phyloP scores from a whole-genome alignment of 2,888 invertebrate genomes.

The Gibbula magus region DNA sequence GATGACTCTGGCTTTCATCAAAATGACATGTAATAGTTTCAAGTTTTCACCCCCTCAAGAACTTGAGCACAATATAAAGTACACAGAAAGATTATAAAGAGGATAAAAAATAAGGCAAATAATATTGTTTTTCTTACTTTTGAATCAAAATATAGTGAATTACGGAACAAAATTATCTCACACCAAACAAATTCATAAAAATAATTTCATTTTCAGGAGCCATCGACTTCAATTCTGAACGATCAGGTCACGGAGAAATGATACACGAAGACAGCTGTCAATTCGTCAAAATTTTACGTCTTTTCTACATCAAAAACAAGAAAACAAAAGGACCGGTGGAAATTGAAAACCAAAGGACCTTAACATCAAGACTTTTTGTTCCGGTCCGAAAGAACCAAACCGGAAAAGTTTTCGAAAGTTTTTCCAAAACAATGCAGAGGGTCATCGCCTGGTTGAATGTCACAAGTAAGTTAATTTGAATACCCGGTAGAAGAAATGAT shows the following conservation, averaged over 20 bases:
- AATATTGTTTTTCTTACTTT: too few species aligned
- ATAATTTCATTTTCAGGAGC: conserved; percentile 31
- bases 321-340: background rate
- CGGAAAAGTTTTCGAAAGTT: conserved; percentile 48
- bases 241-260: conserved; percentile 38
- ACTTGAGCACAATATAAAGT: too few species aligned
- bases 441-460: conserved; percentile 52
- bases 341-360: conserved; percentile 38
- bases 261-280: conserved; percentile 39
- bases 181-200: too few species aligned
- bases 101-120: too few species aligned
- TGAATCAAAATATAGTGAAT: too few species aligned
- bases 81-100: too few species aligned
- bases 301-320: conserved; percentile 40
- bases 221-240: conserved; percentile 39
- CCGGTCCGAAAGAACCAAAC: conserved; percentile 42
- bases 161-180: too few species aligned
- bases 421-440: conserved; percentile 59
- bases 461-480: conserved; percentile 40
- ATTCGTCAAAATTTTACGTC: conserved; percentile 46
- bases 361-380: conserved; percentile 50
- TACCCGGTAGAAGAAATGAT: too few species aligned
- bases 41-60: too few species aligned
- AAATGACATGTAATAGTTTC: too few species aligned
- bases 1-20: too few species aligned